A percentile compares a stretch with the other conserved stretches of the same genome.
These are phyloP conservation scores for Ascidia mentula DNA, from an alignment of 23 tunicate genomes.

Conservation along the genomic window DNA sequence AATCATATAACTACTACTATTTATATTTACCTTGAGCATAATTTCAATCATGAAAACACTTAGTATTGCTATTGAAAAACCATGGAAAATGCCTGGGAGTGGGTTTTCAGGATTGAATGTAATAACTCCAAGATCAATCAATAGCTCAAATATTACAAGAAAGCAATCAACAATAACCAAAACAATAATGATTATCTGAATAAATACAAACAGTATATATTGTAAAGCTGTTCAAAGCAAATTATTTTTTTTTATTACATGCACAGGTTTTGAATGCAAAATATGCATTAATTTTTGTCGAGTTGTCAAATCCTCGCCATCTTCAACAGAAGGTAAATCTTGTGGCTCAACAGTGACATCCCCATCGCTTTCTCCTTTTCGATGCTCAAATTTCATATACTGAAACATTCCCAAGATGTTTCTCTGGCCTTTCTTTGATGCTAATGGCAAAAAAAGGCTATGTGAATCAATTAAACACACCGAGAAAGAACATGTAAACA, in stretches of 20 bases:
- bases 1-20: not conserved
- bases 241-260: slow-evolving; percentile 21
- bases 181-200: slow-evolving; percentile 64
- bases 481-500: no score
- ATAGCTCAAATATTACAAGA: slow-evolving; percentile 52
- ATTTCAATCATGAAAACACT: slow-evolving; percentile 74
- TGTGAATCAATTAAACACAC: no score
- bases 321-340: not conserved
- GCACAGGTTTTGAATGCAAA: slow-evolving; percentile 51
- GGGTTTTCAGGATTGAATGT: slow-evolving; percentile 31
- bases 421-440: not conserved
- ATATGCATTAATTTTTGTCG: slow-evolving; percentile 30
- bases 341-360: slow-evolving; percentile 3
- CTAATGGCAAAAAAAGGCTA: no score
- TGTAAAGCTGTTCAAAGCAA: not conserved
- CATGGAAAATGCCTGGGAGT: slow-evolving; percentile 56
- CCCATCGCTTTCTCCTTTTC: not conserved
- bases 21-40: slow-evolving; percentile 46
- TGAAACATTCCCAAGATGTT: slow-evolving; percentile 20
- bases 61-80: slow-evolving; percentile 68
- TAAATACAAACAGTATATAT: not conserved
- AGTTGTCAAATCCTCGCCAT: slow-evolving; percentile 20
- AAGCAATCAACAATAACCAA: slow-evolving; percentile 52
- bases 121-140: slow-evolving; percentile 49
- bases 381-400: slow-evolving; percentile 37